These are phyloP conservation scores for Maccullochella peelii DNA, from an alignment of 2,113 vertebrate species.

Conservation along the genomic window DNA sequence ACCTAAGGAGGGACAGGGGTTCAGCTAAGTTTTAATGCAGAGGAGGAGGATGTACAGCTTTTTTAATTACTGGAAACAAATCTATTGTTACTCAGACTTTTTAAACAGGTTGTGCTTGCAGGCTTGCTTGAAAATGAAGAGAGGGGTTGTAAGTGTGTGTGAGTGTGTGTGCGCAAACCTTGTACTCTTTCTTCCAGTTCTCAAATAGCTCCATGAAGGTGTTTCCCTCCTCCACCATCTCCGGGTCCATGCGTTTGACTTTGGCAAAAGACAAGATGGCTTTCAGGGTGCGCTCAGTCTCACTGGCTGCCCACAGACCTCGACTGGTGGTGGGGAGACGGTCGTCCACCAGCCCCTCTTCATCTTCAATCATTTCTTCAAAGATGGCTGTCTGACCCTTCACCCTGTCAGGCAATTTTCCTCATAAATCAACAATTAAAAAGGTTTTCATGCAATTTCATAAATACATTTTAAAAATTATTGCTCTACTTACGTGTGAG, in stretches of 20 bases:
- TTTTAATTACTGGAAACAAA: background rate
- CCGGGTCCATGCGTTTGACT: constrained; percentile 88
- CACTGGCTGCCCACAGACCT: constrained; percentile 95
- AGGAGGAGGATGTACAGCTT: background rate
- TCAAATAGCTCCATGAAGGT: constrained; percentile 96
- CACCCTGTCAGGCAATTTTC: constrained; percentile 83
- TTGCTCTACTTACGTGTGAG: constrained; percentile 90
- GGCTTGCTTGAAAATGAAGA: background rate
- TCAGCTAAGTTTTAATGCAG: background rate
- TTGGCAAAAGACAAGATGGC: constrained; percentile 92
- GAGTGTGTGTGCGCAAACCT: constrained; percentile 82
- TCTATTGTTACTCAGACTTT: background rate
- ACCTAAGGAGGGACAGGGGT: constrained; percentile 79
- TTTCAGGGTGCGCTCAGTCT: constrained; percentile 94
- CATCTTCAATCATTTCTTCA: constrained; percentile 99
- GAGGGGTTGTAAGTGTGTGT: too few relatives aligned
- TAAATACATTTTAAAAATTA: too few relatives aligned
- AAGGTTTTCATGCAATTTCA: background rate
- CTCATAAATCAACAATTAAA: background rate
- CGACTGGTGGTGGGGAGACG: constrained; percentile 94
- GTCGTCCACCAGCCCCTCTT: constrained; percentile 95
- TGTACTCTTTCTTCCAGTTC: constrained; percentile 98
- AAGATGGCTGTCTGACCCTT: constrained; percentile 97
- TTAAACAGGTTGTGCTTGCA: background rate
- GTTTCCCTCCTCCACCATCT: constrained; percentile 91